Conservation (phyloP, 1,140 invertebrate genomes). For the Protaetia brevitarsis region DNA sequence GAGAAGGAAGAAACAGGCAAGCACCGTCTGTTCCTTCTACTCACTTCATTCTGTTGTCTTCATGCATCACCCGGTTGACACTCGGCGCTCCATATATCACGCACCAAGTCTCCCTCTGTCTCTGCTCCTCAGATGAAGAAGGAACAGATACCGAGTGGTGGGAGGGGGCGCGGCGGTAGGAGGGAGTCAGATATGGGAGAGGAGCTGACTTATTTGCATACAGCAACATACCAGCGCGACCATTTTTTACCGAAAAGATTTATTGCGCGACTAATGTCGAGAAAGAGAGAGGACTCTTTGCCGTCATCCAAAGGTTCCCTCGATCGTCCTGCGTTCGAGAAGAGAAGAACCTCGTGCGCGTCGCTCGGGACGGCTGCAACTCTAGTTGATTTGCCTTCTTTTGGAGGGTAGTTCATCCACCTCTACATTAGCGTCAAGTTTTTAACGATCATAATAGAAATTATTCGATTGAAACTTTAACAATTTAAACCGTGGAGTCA, state of each 20-base stretch:
- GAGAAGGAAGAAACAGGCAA: too few species aligned
- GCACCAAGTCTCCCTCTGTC: constrained; percentile 32
- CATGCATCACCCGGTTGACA: constrained; percentile 51
- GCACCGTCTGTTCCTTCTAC: neutral
- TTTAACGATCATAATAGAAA: too few species aligned
- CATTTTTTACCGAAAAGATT: constrained; percentile 45
- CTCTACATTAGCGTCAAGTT: too few species aligned
- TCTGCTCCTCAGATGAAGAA: constrained; percentile 26
- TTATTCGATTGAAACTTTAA: too few species aligned
- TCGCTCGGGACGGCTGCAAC: too few species aligned
- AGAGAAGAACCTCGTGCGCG: too few species aligned
- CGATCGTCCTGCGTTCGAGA: neutral
- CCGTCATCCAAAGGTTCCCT: constrained; percentile 3
- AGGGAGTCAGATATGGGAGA: constrained; percentile 3
- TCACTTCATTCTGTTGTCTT: constrained; percentile 37
- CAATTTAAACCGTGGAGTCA: too few species aligned
- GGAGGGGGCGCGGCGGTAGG: constrained; percentile 20
- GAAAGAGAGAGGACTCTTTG: constrained; percentile 33
- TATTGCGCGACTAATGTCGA: constrained; percentile 47
- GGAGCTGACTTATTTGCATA: constrained; percentile 45
- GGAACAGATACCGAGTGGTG: too few species aligned
- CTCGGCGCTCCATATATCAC: constrained; percentile 51
- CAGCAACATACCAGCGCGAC: constrained; percentile 39
- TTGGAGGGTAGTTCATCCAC: too few species aligned
- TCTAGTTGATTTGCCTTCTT: too few species aligned